Conservation (phyloP, 2,888 invertebrate genomes). For the Dendrolimus houi region DNA sequence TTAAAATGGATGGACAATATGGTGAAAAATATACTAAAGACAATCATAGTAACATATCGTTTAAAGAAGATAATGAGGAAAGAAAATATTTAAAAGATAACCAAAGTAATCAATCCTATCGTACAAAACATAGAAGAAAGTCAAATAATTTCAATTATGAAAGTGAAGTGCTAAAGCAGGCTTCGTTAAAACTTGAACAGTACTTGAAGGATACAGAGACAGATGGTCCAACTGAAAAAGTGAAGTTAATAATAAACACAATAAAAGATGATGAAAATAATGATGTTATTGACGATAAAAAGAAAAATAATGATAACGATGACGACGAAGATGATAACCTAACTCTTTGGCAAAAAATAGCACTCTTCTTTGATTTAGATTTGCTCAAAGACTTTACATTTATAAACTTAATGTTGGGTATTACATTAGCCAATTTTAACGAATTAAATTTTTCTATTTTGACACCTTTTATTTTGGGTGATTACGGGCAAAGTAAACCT, state of each 20-base stretch:
- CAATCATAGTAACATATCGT: slow-evolving; percentile 48
- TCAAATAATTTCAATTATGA: slow-evolving; percentile 78
- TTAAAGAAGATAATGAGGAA: slow-evolving; percentile 61
- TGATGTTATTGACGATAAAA: slow-evolving; percentile 37
- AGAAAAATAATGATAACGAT: slow-evolving; percentile 21
- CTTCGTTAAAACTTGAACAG: slow-evolving; percentile 69
- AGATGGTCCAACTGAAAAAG: slow-evolving; percentile 33
- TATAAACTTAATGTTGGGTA: slow-evolving; percentile 82
- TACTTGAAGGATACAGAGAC: slow-evolving; percentile 58
- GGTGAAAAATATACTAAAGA: slow-evolving; percentile 51
- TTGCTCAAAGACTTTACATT: slow-evolving; percentile 81
- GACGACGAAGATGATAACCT: slow-evolving; percentile 36
- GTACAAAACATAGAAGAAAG: slow-evolving; percentile 48
- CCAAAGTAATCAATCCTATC: slow-evolving; percentile 59
- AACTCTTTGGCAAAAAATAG: slow-evolving; percentile 73
- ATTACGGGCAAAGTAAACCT: slow-evolving; percentile 76
- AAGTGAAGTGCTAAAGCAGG: slow-evolving; percentile 75
- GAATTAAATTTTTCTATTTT: slow-evolving; percentile 84
- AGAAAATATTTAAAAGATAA: slow-evolving; percentile 62
- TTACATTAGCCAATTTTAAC: slow-evolving; percentile 82
- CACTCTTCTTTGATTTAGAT: slow-evolving; percentile 82
- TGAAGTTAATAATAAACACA: slow-evolving; percentile 43
- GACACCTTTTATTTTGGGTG: slow-evolving; percentile 83
- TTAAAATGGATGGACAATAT: slow-evolving; percentile 60
- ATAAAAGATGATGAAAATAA: slow-evolving; percentile 45